Conservation (phyloP, 1,140 invertebrate species). For the Drosophila teissieri region DNA sequence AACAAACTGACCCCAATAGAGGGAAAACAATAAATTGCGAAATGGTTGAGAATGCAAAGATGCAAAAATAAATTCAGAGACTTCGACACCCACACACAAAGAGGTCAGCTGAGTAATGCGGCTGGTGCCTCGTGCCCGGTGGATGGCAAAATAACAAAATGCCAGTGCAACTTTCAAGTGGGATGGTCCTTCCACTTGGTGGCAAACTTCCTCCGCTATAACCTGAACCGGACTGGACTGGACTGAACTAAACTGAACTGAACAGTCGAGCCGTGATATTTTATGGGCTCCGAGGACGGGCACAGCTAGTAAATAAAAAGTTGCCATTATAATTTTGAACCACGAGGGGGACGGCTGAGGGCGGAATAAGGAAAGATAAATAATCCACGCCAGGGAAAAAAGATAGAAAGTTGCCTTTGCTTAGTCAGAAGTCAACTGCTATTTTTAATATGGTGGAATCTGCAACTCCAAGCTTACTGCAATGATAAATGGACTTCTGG, state of each 20-base stretch:
- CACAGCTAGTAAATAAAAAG: conserved; percentile 57
- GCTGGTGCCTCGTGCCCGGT: not conserved
- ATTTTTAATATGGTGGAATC: not conserved
- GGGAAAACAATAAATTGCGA: conserved; percentile 77
- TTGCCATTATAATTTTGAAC: conserved; percentile 49
- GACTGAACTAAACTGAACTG: too few relatives aligned
- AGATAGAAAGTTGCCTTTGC: conserved; percentile 5
- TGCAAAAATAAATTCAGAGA: conserved; percentile 77
- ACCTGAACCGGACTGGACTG: not conserved
- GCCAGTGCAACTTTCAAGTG: conserved; percentile 41
- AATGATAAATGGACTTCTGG: conserved; percentile 1
- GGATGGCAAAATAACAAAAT: conserved; percentile 33
- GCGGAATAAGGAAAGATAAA: conserved; percentile 26
- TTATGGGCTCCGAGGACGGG: conserved; percentile 55
- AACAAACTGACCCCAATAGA: conserved; percentile 76
- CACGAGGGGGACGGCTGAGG: conserved; percentile 12
- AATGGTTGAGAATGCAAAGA: conserved; percentile 71
- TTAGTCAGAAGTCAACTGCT: conserved; percentile 9
- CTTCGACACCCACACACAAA: conserved; percentile 64
- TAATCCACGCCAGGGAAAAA: conserved; percentile 12
- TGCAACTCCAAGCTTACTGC: not conserved
- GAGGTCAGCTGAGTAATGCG: conserved; percentile 39
- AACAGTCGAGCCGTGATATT: conserved; percentile 47
- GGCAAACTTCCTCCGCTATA: conserved; percentile 37
- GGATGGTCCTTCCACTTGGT: conserved; percentile 15